Percentiles rank a stretch among this genome's conserved stretches.
These are phyloP conservation scores for Macrotus californicus DNA, from an alignment of 2,113 vertebrate genomes.

Conservation along the genomic window DNA sequence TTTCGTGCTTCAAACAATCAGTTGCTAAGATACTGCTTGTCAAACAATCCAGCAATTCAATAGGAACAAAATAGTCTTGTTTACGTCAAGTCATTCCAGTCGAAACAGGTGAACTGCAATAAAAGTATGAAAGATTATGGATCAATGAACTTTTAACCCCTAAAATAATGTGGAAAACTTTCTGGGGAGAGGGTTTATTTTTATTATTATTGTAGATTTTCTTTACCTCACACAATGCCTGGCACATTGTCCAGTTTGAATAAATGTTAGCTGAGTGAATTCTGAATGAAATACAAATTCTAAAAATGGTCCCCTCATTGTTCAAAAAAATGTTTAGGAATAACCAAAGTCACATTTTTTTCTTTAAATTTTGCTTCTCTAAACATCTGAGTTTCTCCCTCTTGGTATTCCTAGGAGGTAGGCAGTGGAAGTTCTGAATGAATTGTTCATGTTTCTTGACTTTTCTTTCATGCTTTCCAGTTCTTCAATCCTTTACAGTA, in stretches of 20 bases:
- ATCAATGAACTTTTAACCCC: conserved; percentile 16
- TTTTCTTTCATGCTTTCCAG: not conserved
- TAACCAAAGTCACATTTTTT: not conserved
- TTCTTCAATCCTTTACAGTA: not conserved
- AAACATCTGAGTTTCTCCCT: not conserved
- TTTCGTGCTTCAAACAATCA: conserved; percentile 29
- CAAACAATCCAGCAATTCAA: conserved; percentile 14
- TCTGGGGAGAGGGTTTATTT: not conserved
- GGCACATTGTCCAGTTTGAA: not conserved
- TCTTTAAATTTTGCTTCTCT: not conserved
- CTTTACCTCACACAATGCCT: not conserved
- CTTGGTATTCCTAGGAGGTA: not conserved
- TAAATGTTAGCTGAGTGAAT: not conserved
- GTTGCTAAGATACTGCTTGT: conserved; percentile 36
- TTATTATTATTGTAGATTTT: not conserved
- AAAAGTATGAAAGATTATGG: not conserved
- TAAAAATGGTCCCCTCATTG: not conserved
- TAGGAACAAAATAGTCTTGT: not conserved
- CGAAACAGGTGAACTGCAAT: conserved; percentile 33
- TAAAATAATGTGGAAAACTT: conserved; percentile 27
- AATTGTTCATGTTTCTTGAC: not conserved
- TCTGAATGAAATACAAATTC: not conserved
- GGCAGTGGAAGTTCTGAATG: not conserved
- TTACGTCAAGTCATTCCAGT: conserved; percentile 35
- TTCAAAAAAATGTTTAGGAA: not conserved